These are phyloP conservation scores for Zaprionus davidi DNA, from an alignment of 1,140 invertebrate species.

Conservation along the genomic window DNA sequence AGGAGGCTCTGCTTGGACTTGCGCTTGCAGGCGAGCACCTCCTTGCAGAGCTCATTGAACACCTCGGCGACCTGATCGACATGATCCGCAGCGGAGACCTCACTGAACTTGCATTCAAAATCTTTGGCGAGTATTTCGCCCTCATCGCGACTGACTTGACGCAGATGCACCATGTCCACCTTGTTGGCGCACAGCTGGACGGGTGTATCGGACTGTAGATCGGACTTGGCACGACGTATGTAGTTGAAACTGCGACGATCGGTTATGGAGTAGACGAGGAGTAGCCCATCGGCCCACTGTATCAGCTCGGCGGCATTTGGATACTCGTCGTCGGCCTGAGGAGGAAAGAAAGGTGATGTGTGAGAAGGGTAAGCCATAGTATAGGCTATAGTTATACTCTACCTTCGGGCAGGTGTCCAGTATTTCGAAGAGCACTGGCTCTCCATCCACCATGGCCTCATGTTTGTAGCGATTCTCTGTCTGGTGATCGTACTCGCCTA, in stretches of 20 bases:
- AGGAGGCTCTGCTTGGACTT: constrained; percentile 93
- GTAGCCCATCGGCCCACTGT: constrained; percentile 94
- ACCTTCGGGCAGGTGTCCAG: constrained; percentile 92
- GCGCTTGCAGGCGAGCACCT: constrained; percentile 90
- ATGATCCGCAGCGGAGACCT: constrained; percentile 95
- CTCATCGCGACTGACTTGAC: constrained; percentile 95
- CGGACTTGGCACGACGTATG: constrained; percentile 90
- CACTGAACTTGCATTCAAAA: constrained; percentile 94
- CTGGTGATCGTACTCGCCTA: constrained; percentile 97
- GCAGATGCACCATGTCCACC: constrained; percentile 95
- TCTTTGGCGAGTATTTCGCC: constrained; percentile 94
- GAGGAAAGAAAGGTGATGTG: background rate
- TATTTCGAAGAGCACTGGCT: constrained; percentile 95
- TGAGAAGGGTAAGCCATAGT: background rate
- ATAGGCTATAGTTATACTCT: background rate
- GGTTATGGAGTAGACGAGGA: constrained; percentile 96
- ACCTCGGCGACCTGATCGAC: constrained; percentile 91
- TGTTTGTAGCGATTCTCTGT: constrained; percentile 97
- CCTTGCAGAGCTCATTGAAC: constrained; percentile 93
- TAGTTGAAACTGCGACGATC: constrained; percentile 94
- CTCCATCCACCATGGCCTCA: constrained; percentile 94
- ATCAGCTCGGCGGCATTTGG: constrained; percentile 89
- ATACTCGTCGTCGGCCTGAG: constrained; percentile 88
- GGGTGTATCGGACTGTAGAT: constrained; percentile 89
- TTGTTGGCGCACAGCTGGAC: constrained; percentile 91